Conservation (phyloP, 30 jellyfish, hydroid and myxozoan species). For the Pelagia noctiluca region DNA sequence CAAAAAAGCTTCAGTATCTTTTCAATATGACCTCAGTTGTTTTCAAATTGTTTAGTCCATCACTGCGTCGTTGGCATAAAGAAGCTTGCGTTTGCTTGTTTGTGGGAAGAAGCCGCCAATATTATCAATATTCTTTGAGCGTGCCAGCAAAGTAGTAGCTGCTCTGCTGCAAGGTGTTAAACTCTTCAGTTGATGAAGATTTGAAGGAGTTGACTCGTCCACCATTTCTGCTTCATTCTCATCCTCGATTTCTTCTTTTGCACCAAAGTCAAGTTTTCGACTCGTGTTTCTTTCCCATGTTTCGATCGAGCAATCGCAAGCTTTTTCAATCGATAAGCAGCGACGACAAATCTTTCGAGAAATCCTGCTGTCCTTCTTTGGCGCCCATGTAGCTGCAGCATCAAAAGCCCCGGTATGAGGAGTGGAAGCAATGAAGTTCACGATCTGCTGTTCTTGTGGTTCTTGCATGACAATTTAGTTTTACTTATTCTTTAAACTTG, state of each 20-base stretch:
- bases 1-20: no score
- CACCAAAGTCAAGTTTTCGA: conserved; percentile 34
- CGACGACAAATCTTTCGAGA: conserved; percentile 50
- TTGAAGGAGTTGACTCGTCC: conserved; percentile 58
- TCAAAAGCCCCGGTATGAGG: conserved; percentile 15
- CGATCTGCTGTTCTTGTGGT: conserved; percentile 4
- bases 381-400: conserved; percentile 64
- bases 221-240: neutral
- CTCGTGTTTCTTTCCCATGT: conserved; percentile 30
- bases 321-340: conserved; percentile 24
- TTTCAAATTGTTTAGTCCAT: no score
- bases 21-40: no score
- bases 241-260: conserved; percentile 13
- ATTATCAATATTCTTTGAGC: neutral
- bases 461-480: no score
- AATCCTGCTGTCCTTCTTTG: conserved; percentile 36
- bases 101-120: neutral
- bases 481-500: no score
- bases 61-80: no score
- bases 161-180: conserved; percentile 6
- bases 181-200: neutral
- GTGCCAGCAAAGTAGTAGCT: neutral
- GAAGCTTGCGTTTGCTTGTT: conserved; percentile 4
- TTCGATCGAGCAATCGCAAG: conserved; percentile 49
- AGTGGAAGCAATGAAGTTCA: conserved; percentile 3